Base-by-base conservation (phyloP, 2,797 vertebrate species). In the Acipenser transmontanus region DNA sequence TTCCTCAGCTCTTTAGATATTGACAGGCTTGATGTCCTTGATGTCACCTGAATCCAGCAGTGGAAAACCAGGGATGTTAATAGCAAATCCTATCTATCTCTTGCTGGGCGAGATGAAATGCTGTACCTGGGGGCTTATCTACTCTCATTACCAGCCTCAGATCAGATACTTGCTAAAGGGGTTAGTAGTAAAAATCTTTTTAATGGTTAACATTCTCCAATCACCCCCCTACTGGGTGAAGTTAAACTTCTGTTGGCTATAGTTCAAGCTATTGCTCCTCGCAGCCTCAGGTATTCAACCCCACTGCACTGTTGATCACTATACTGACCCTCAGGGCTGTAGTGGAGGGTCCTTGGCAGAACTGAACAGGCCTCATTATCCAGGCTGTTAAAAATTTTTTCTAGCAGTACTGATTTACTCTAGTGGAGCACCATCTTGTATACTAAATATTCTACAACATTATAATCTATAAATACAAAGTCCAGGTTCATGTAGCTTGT, bases 111-210 rank as follows among this genome's bases (percentile, higher is more conserved):
- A 57, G 54, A 57, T 57, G 12, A 57, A 57, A 57, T 57, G 0
- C 14, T 11, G 54, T 57, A 11, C 54, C 54, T 13, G 9, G 6
- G 14, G 54, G 54, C 9, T 57, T 6, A 57, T n/a, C 54, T 11
- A 13, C 14, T n/a, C 54, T 8, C 12, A n/a, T 57, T 57, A 57
- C 11, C 12, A n/a, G 34, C 54, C 54, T 11, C 6, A n/a, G 12
- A n/a, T 13, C 50, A 52, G 50, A 52, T 12, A 52, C 12, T 52
- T 52, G 50, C 54, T n/a, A 57, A 57, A 34, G 54, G 54, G 12
- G 54, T n/a, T 57, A 11, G 12, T 13, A 57, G 14, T 57, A 13
- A 57, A 57, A 13, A 57, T n/a, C 6, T 61, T 61, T 61, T 67
- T 11, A 13, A 17, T 12, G 10, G 14, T 17, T 17, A 13, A 9